A percentile compares a stretch with the other conserved stretches of the same genome.
These are phyloP conservation scores for Peromyscus maniculatus DNA, from an alignment of 2,113 vertebrate species.

Conservation along the genomic window DNA sequence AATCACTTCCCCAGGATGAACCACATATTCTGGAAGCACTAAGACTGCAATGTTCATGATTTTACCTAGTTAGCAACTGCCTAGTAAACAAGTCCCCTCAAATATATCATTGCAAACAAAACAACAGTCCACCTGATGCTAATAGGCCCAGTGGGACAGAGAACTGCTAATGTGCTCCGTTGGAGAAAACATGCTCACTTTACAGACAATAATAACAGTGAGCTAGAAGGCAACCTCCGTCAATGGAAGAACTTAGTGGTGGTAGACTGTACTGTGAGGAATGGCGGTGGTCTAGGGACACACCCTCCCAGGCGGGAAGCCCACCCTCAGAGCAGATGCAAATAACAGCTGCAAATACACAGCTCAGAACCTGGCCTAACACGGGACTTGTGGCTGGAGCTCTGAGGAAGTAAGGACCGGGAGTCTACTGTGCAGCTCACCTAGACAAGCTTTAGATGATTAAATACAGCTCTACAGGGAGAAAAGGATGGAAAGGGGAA, in stretches of 20 bases:
- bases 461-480: background rate
- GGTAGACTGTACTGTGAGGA: background rate
- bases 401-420: background rate
- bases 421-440: background rate
- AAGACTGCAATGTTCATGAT: background rate
- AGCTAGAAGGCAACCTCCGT: constrained; percentile 15
- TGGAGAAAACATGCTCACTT: constrained; percentile 48
- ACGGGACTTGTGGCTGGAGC: background rate
- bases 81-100: background rate
- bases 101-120: constrained; percentile 46
- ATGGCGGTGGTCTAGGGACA: background rate
- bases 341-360: background rate
- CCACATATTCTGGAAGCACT: background rate
- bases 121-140: constrained; percentile 47
- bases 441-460: background rate
- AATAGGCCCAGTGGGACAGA: background rate
- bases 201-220: constrained; percentile 12
- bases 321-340: constrained; percentile 25
- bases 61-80: constrained; percentile 37
- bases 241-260: background rate
- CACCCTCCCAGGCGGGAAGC: background rate
- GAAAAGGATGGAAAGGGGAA: too few species aligned
- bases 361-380: background rate
- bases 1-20: constrained; percentile 43
- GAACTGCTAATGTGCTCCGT: background rate